Base-by-base conservation (phyloP, 2,797 vertebrate species). In the Rhinatrema bivittatum region DNA sequence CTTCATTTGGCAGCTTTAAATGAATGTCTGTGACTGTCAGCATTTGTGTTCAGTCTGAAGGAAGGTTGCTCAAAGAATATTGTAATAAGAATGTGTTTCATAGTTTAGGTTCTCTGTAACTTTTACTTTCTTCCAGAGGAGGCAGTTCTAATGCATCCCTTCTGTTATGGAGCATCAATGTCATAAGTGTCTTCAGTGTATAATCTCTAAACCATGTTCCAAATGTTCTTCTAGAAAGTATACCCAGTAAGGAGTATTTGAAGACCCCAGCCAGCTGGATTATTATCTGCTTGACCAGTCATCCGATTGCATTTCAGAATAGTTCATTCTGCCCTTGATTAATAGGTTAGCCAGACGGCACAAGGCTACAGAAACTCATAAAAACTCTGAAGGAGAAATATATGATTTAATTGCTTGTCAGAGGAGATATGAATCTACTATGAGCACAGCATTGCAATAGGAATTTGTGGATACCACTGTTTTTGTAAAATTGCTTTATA, bases 281-380 rank as follows among this genome's bases (percentile, higher is more conserved):
- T 55, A 51, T 51, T 50, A 55, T 53, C 23, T 46, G 41, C 46
- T 45, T 53, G 39, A 54, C 29, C 42, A 58, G 29, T 59, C 42
- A 46, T 33, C n/a, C 38, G 29, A 26, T 23, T 29, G 34, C 32
- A 50, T 24, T 40, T 31, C 47, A 44, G 53, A 32, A 25, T 26
- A 39, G 42, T 53, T 42, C 22, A 20, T 41, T 6, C 26, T 35
- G 39, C 57, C 42, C 32, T 35, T 41, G 62, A 73, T 64, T 65
- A 54, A 56, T 58, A 63, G 68, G 59, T 60, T 54, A 65, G 16
- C 11, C 20, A 50, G 49, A 39, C 38, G 28, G n/a, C 15, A 30
- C 40, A 36, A 41, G 50, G 39, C 46, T 53, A 8, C 17, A 42
- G 17, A 48, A 25, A 49, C 31, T n/a, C 10, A 14, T 31, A 29